phyloP scores from a whole-genome alignment of 2,797 vertebrate species.

The Neomorphus geoffroyi region DNA sequence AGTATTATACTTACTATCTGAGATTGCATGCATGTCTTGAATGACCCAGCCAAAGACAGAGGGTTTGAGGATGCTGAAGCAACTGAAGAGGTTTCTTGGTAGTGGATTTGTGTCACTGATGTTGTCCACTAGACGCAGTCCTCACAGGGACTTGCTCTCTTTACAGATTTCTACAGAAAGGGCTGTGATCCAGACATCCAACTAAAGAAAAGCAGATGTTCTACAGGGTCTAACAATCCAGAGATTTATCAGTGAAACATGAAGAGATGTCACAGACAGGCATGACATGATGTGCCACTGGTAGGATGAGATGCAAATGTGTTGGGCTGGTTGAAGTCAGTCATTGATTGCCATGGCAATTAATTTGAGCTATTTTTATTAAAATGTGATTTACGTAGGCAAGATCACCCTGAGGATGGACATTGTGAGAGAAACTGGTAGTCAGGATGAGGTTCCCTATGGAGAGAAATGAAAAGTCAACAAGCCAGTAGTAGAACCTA shows the following conservation, averaged over 20 bases:
- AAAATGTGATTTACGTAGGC: neutral
- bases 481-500: neutral
- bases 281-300: neutral
- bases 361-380: neutral
- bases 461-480: neutral
- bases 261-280: neutral
- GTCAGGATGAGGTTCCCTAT: neutral
- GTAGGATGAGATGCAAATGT: neutral
- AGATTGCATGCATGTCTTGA: no score
- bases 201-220: neutral
- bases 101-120: no score
- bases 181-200: neutral
- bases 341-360: neutral
- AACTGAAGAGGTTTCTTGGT: no score
- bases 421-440: neutral
- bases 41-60: no score
- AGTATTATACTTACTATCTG: no score
- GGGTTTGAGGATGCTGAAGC: no score
- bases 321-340: neutral
- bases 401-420: neutral
- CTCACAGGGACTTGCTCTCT: neutral
- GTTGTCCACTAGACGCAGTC: no score
- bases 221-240: neutral
- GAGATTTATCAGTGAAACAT: accelerated
- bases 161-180: neutral